Evolutionary conservation across 2,797 vertebrate species (phyloP).

Genomic region (Chelon auratus): DNA sequence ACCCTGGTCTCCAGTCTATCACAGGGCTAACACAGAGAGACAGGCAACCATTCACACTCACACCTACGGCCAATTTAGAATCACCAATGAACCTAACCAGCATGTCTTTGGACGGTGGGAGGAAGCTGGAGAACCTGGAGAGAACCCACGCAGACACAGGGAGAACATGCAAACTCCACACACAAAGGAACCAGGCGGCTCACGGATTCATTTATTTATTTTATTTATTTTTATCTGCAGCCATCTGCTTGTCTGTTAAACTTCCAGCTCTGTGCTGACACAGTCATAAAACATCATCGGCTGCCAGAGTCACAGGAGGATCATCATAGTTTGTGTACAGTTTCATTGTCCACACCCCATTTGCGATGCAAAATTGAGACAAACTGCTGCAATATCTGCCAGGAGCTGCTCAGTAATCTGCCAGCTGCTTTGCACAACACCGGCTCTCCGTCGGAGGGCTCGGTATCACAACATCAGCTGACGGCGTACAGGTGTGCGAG

Average conservation of each 20-base stretch:
- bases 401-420: slow-evolving; percentile 52
- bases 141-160: too few relatives aligned
- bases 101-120: too few relatives aligned
- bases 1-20: too few relatives aligned
- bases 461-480: slow-evolving; percentile 26
- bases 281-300: slow-evolving; percentile 41
- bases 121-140: too few relatives aligned
- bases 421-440: slow-evolving; percentile 60
- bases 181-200: too few relatives aligned
- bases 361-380: slow-evolving; percentile 64
- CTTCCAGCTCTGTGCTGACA: slow-evolving; percentile 20
- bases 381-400: slow-evolving; percentile 59
- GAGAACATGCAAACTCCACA: too few relatives aligned
- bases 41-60: too few relatives aligned
- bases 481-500: slow-evolving; percentile 53
- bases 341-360: slow-evolving; percentile 65
- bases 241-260: slow-evolving; percentile 44
- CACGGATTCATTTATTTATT: background rate
- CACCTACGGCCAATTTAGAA: too few relatives aligned
- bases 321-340: slow-evolving; percentile 56
- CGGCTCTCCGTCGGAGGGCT: slow-evolving; percentile 34
- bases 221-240: background rate
- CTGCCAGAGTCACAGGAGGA: slow-evolving; percentile 43
- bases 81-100: too few relatives aligned
- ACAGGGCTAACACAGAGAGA: too few relatives aligned